A percentile compares a stretch with the other conserved stretches of the same genome.
phyloP scores from a whole-genome alignment of 2,888 invertebrate species.

The Agrotis clavis region DNA sequence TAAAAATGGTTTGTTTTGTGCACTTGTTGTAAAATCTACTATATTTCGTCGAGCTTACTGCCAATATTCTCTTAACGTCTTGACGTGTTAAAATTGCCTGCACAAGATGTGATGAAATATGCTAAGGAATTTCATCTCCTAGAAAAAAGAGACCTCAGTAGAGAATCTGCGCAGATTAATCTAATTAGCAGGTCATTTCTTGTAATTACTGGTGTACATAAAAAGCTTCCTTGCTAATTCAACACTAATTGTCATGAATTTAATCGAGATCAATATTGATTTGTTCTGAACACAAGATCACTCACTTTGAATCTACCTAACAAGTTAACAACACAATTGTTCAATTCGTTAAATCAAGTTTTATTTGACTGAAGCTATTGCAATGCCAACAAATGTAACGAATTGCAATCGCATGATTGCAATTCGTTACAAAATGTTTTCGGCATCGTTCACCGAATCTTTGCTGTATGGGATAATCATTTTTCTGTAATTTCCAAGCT shows the following conservation, averaged over 20 bases:
- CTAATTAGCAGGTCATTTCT: neutral
- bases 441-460: neutral
- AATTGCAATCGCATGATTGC: too few relatives aligned
- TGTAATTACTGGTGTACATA: neutral
- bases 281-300: neutral
- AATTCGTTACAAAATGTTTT: neutral
- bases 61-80: too few relatives aligned
- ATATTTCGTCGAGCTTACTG: too few relatives aligned
- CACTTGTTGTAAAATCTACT: too few relatives aligned
- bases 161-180: neutral
- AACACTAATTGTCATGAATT: conserved; percentile 11
- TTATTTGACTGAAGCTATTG: neutral
- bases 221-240: neutral
- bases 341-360: neutral
- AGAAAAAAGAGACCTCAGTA: neutral
- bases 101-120: conserved; percentile 31
- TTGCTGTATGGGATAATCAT: too few relatives aligned
- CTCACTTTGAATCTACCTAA: neutral
- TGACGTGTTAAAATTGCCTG: neutral
- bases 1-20: too few relatives aligned
- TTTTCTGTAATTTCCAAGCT: neutral
- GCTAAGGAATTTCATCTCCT: conserved; percentile 4
- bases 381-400: neutral
- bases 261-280: neutral
- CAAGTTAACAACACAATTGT: neutral